Base-by-base conservation (phyloP, 2,797 vertebrate genomes). In the Erethizon dorsatum region DNA sequence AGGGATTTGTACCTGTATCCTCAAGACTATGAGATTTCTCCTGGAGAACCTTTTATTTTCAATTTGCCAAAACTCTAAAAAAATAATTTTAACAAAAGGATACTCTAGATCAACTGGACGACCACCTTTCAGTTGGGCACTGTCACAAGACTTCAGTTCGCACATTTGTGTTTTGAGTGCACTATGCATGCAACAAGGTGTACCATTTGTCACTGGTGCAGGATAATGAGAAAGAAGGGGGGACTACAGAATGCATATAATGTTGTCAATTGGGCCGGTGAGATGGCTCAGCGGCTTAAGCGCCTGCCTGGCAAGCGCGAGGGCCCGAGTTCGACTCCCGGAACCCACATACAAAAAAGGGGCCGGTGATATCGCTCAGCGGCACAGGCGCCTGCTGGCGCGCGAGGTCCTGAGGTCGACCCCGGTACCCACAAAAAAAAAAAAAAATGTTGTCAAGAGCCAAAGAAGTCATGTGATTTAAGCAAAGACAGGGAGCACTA, bases 381-480 rank as follows among this genome's bases (percentile, higher is more conserved):
- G 37, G 37, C 37, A 41, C 37, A 41, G 37, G 37, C 37, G 37
- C 37, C 37, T 41, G 37, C 37, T 41, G 37, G 37, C 37, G 37
- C 37, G 37, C 37, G 37, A 41, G 37, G 37, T 41, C 37, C 37
- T 41, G 37, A 41, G 37, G 37, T 41, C 2, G 37, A 41, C 37
- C 37, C 37, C 37, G 37, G 37, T 41, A 41, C 37, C 37, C 37
- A 41, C 37, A 41, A 41, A 41, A 41, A 41, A 41, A 41, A 41
- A 41, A 41, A 41, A 41, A 41, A 41, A 41, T 41, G 24, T 18
- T 86, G 63, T 24, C 86, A 92, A 80, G 79, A 20, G 61, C 4
- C 56, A 92, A 96, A 87, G 33, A 96, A 85, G 79, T 83, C 50
- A 82, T 45, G 50, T 77, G 26, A 3, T 80, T 94, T 95, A 94